A percentile compares a stretch with the other conserved stretches of the same genome.
Conservation (phyloP, 2,113 vertebrate species). For the Zootoca vivipara region DNA sequence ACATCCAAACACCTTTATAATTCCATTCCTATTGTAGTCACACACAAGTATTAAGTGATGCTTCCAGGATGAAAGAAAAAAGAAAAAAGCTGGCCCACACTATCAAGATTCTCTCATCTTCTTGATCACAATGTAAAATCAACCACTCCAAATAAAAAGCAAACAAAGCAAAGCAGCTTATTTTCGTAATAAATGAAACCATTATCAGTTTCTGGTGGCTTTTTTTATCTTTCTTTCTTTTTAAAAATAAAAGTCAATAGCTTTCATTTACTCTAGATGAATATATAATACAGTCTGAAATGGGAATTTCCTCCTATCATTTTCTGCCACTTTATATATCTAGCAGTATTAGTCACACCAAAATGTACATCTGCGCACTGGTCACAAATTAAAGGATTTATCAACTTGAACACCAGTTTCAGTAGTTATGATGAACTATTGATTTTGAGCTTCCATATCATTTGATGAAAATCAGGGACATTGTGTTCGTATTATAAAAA, state of each 20-base stretch:
- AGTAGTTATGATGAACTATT: conserved; percentile 42
- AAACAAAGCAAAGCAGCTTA: not conserved
- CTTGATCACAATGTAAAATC: not conserved
- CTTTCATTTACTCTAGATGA: conserved; percentile 11
- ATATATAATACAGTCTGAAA: not conserved
- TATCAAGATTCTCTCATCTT: not conserved
- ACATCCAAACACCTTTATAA: not conserved
- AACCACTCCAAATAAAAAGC: not conserved
- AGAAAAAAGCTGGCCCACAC: not conserved
- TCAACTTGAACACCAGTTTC: conserved; percentile 21
- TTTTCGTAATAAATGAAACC: conserved; percentile 4
- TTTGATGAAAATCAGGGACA: not conserved
- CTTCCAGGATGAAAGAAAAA: too few species aligned
- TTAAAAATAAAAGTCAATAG: not conserved
- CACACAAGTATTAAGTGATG: not conserved
- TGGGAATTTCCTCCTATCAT: not conserved
- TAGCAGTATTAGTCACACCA: not conserved
- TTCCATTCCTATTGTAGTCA: not conserved
- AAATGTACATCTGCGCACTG: not conserved
- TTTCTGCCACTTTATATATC: not conserved
- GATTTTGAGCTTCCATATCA: not conserved
- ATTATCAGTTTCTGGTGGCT: not conserved
- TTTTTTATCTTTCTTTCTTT: not conserved
- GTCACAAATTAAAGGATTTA: conserved; percentile 27
- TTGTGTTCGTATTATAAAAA: not conserved